Evolutionary conservation across 2,888 invertebrate genomes (phyloP), one percentile per base, ranked within the genome.

Genomic region (Melanostoma scalare): DNA sequence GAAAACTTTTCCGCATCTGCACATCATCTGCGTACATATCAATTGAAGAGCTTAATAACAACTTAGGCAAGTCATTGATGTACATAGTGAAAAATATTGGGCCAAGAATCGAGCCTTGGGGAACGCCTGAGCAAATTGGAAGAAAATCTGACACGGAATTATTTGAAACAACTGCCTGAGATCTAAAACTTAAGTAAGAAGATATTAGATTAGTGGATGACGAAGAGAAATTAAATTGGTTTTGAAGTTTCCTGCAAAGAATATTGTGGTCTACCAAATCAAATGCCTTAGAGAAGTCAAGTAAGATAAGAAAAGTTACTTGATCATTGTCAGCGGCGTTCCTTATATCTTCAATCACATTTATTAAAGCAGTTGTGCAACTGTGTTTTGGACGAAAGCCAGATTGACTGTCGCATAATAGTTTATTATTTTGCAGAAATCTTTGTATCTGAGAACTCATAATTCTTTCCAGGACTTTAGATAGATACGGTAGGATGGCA

Each of bases 221-320:
- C 4, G n/a, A 20, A 4, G 55, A 55, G 3, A 36, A 55, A 10
- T 55, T 55, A 36, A 55, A 55, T 20, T 55, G 55, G 6, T 6
- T 55, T 20, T 20, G 55, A 36, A 55, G 55, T 8, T 20, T 38
- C 3, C 6, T 38, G 33, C 55, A 55, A 5, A 53, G 35, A 53
- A 35, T 20, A 20, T 20, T 20, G 20, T 20, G 20, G 20, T 20
- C 1, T 20, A 20, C 20, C n/a, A 52, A 33, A 4, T 52, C 52
- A 52, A 52, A 52, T 4, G 33, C 52, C 9, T 52, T 52, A 4
- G 52, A 31, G n/a, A 53, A 53, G 30, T 53, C 53, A 35, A 53
- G 53, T 6, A 53, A 53, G n/a, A 53, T 10, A n/a, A 35, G 10
- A 3, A 53, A 35, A 53, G 35, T 53, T n/a, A 53, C 35, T 53